Evolutionary conservation across 1,140 invertebrate species (phyloP).

Genomic region (Apolygus lucorum): DNA sequence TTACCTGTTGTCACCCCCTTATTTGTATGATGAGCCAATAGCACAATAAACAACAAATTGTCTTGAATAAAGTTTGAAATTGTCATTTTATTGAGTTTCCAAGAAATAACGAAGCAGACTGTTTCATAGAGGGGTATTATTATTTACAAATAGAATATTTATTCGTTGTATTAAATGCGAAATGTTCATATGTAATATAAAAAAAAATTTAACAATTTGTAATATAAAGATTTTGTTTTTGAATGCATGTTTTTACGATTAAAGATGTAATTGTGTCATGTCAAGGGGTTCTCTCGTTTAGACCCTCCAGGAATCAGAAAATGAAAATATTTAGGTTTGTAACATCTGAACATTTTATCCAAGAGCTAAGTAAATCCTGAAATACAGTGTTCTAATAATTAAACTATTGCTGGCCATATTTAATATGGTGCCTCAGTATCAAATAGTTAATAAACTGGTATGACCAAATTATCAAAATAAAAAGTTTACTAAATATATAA

Average conservation of each 20-base stretch:
- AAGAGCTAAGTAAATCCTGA: slow-evolving; percentile 11
- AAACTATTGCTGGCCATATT: slow-evolving; percentile 10
- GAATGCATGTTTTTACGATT: slow-evolving; percentile 9
- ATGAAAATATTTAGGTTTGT: neutral
- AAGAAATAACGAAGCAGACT: slow-evolving; percentile 12
- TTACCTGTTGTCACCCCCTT: neutral
- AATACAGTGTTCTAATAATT: slow-evolving; percentile 1
- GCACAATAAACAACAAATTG: slow-evolving; percentile 6
- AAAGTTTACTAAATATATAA: slow-evolving; percentile 8
- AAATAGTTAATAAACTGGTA: slow-evolving; percentile 15
- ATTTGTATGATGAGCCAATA: neutral
- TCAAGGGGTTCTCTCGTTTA: neutral
- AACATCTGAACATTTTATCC: neutral
- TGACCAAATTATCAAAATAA: slow-evolving; percentile 13
- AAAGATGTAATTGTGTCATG: slow-evolving; percentile 2
- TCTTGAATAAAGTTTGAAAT: neutral
- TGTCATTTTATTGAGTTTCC: neutral
- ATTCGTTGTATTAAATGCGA: slow-evolving; percentile 16
- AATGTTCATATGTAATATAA: slow-evolving; percentile 17
- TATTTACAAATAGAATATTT: slow-evolving; percentile 16
- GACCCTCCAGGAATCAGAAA: neutral
- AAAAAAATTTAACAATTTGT: slow-evolving; percentile 17
- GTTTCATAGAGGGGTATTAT: slow-evolving; percentile 7
- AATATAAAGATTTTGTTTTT: slow-evolving; percentile 10
- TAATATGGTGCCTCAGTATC: slow-evolving; percentile 14